A percentile compares a stretch with the other conserved stretches of the same genome.
phyloP scores from a whole-genome alignment of 2,888 invertebrate species.

The Volucella bombylans region DNA sequence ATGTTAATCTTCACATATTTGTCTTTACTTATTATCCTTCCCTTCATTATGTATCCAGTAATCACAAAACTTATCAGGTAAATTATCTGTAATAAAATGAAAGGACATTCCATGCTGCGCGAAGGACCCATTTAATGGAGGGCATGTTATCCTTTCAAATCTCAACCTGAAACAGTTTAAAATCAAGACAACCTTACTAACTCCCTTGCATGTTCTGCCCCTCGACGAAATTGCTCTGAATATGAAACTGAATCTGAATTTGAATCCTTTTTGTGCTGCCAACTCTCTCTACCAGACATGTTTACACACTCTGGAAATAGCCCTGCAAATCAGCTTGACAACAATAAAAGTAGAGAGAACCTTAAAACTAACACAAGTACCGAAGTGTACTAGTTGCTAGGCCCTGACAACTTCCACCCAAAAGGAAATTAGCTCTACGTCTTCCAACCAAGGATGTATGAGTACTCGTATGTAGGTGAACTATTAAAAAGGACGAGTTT shows the following conservation, averaged over 20 bases:
- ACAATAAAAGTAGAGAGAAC: constrained; percentile 1
- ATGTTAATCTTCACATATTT: too few species aligned
- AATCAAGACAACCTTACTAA: constrained; percentile 9
- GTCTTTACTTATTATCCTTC: too few species aligned
- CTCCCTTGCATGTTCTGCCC: neutral
- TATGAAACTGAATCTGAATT: neutral
- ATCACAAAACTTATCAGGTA: too few species aligned
- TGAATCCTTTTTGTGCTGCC: neutral
- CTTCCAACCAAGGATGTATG: constrained; percentile 18
- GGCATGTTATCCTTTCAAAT: too few species aligned
- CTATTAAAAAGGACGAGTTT: constrained; percentile 54
- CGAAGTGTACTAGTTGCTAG: constrained; percentile 21
- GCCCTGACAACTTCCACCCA: constrained; percentile 19
- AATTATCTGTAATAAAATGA: too few species aligned
- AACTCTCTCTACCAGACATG: neutral
- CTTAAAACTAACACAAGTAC: constrained; percentile 42
- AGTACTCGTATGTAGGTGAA: constrained; percentile 48
- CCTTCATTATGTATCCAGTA: too few species aligned
- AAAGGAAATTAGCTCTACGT: constrained; percentile 56
- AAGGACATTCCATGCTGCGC: too few species aligned
- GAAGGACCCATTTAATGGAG: too few species aligned
- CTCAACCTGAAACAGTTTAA: neutral
- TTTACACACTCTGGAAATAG: constrained; percentile 32
- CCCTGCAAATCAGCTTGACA: constrained; percentile 20
- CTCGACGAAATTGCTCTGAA: neutral